phyloP scores from a whole-genome alignment of 2,113 vertebrate genomes.

The Gnathonemus longibarbis region DNA sequence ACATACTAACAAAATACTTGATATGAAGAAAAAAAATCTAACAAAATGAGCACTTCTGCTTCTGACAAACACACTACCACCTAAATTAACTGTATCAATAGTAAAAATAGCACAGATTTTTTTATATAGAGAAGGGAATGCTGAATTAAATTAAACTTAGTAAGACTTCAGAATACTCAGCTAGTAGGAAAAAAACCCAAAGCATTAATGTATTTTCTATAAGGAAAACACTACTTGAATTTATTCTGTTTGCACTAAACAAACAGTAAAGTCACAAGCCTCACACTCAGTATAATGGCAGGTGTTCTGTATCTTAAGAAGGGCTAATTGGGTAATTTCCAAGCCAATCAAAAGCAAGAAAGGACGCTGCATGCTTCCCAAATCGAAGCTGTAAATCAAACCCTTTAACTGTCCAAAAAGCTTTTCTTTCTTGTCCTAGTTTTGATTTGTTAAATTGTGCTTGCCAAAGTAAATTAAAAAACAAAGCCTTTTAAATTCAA shows the following conservation, averaged over 20 bases:
- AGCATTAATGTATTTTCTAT: background rate
- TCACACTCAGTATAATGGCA: background rate
- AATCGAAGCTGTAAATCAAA: conserved; percentile 31
- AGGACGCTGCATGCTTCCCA: conserved; percentile 9
- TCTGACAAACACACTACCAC: background rate
- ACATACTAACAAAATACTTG: background rate
- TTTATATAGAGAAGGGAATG: background rate
- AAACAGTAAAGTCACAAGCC: background rate
- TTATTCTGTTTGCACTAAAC: background rate
- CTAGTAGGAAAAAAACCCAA: background rate
- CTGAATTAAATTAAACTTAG: background rate
- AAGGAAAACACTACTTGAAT: background rate
- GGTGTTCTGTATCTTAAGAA: conserved; percentile 30
- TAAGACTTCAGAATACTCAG: background rate
- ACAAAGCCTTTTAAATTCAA: background rate
- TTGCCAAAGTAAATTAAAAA: conserved; percentile 30
- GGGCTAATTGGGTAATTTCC: conserved; percentile 21
- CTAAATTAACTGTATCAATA: background rate
- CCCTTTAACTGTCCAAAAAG: conserved; percentile 32
- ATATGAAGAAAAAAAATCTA: background rate
- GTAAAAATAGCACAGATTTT: background rate
- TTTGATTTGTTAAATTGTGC: background rate
- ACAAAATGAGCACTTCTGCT: background rate
- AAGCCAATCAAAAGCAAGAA: conserved; percentile 16
- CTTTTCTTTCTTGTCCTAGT: background rate